Conservation (phyloP, 2,797 vertebrate species). For the Orestias chungarensis region DNA sequence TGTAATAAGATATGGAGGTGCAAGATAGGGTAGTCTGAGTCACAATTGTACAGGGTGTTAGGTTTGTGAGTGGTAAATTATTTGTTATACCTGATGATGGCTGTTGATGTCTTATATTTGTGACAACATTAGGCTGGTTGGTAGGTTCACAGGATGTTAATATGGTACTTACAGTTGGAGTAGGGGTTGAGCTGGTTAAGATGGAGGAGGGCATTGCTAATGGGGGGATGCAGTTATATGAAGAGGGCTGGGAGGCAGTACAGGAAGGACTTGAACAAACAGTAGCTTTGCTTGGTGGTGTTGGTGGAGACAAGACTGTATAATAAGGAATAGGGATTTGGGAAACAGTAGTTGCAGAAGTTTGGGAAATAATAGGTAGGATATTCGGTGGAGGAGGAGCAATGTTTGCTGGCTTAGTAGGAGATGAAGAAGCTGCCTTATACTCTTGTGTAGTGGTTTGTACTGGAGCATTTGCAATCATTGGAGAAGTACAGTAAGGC, state of each 20-base stretch:
- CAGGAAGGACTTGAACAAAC: slow-evolving; percentile 43
- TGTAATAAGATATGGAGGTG: slow-evolving; percentile 76
- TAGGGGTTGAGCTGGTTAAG: slow-evolving; percentile 27
- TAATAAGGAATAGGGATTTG: slow-evolving; percentile 58
- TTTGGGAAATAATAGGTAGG: slow-evolving; percentile 39
- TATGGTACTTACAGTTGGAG: slow-evolving; percentile 27
- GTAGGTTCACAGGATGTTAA: slow-evolving; percentile 21
- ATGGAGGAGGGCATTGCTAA: slow-evolving; percentile 23
- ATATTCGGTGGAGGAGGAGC: slow-evolving; percentile 21
- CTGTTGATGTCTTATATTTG: slow-evolving; percentile 33
- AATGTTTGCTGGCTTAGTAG: slow-evolving; percentile 43
- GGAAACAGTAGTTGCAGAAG: slow-evolving; percentile 20
- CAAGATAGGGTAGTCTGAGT: slow-evolving; percentile 75
- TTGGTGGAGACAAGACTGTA: slow-evolving; percentile 59
- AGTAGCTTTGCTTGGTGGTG: slow-evolving; percentile 38
- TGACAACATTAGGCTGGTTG: slow-evolving; percentile 16
- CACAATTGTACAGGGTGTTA: slow-evolving; percentile 66
- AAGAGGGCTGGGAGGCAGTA: slow-evolving; percentile 28
- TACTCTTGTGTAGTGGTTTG: slow-evolving; percentile 45
- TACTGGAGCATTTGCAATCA: slow-evolving; percentile 48
- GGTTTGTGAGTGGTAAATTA: slow-evolving; percentile 32
- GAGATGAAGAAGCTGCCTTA: slow-evolving; percentile 47
- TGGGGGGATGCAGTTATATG: slow-evolving; percentile 43
- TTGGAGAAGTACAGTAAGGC: slow-evolving; percentile 72
- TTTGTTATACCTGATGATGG: slow-evolving; percentile 29